Percentiles rank a stretch among this genome's conserved stretches.
Evolutionary conservation across 2,113 vertebrate species (phyloP).

Genomic region (Myanophis thanlyinensis): DNA sequence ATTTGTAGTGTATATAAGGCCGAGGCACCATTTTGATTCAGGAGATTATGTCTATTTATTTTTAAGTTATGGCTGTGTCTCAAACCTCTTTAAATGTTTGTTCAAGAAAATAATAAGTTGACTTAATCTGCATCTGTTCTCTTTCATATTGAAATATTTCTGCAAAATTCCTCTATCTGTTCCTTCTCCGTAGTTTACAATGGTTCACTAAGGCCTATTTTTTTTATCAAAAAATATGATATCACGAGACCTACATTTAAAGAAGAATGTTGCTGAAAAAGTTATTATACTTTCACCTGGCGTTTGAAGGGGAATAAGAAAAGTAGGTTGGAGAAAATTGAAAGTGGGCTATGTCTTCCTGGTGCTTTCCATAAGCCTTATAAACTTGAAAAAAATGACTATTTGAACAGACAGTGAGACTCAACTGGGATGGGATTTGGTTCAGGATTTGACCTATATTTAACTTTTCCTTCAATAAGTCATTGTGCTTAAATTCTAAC

Average conservation of each 20-base stretch:
- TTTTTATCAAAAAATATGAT: background rate
- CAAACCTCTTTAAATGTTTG: constrained; percentile 10
- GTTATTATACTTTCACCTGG: background rate
- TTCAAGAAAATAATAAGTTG: constrained; percentile 5
- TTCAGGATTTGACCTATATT: background rate
- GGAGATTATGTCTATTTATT: background rate
- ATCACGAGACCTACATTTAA: background rate
- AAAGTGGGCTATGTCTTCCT: background rate
- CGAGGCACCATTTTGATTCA: background rate
- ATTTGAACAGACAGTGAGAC: background rate
- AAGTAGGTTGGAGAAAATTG: background rate
- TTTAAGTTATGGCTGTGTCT: background rate
- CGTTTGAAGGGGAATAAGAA: background rate
- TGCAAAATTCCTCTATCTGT: background rate
- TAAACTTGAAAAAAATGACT: background rate
- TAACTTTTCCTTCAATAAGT: background rate
- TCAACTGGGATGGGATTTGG: background rate
- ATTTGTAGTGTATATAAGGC: background rate
- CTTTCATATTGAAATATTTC: background rate
- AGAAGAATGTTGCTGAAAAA: background rate
- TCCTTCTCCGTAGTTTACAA: background rate
- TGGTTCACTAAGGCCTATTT: background rate
- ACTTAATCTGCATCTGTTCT: background rate
- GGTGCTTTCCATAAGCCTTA: background rate
- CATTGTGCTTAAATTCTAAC: background rate